Evolutionary conservation across 1,140 invertebrate species (phyloP), one percentile per base, ranked within the genome.

Genomic region (Anastatus disparis): DNA sequence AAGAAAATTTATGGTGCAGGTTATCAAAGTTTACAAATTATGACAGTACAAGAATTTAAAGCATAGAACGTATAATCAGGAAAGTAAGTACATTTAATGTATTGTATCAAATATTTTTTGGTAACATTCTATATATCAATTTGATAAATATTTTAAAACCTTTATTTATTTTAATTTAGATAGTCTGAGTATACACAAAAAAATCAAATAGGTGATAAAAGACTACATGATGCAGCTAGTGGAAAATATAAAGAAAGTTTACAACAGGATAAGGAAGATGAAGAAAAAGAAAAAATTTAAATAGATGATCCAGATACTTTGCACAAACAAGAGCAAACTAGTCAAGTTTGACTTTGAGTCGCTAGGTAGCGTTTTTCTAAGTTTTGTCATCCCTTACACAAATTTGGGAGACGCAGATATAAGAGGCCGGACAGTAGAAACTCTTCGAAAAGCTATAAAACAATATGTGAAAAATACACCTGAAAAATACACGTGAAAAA

Each of bases 11-110:
- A 91, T 87, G 98, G 98, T 8, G 85, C 92, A 42, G 98, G 97
- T 0, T 99, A 99, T 89, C 97, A 97, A 0, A 93, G 94, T 79
- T 81, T 98, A 65, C 97, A 97, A 0, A 91, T 94, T 1, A 88
- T 97, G 85, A 96, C 95, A 0, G 93, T 99, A 0, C 92, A 98
- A 78, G 97, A 99, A 84, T 98, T 99, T 86, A 98, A 97, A 83
- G 92, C 97, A 55, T 89, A 97, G 84, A 89, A 95, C 75, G 90
- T 95, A 0, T 86, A 88, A 64, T 92, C 94, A 53, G 95, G 95
- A 79, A 88, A 91, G 88, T 94, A 80, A 88, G 89, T 88, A 72
- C 29, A 44, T 31, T 26, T 1, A 44, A 61, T 61, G 29, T 35
- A 6, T 22, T n/a, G 4, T n/a, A n/a, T n/a, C 8, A n/a, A n/a